phyloP scores from a whole-genome alignment of 30 jellyfish, hydroid and myxozoan species.

The Clytia hemisphaerica region DNA sequence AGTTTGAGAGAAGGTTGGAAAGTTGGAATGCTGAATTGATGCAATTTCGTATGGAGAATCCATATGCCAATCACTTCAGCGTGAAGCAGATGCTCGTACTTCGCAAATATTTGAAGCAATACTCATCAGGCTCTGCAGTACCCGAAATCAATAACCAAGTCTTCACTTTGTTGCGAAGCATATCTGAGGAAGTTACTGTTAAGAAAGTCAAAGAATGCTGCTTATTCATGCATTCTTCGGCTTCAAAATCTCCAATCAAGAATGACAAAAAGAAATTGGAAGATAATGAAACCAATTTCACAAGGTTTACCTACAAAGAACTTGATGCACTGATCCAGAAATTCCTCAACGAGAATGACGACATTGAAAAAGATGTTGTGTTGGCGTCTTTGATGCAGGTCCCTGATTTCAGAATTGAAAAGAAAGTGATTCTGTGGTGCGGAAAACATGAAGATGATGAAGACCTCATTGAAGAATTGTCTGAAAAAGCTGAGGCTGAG shows the following conservation, averaged over 20 bases:
- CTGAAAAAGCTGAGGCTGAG: slow-evolving; percentile 23
- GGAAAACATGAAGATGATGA: not conserved
- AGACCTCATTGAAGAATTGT: slow-evolving; percentile 17
- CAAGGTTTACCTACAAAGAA: not conserved
- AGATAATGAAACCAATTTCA: slow-evolving; percentile 30
- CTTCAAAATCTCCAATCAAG: not conserved
- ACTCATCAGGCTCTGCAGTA: no score
- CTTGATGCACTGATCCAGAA: slow-evolving; percentile 10
- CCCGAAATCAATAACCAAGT: no score
- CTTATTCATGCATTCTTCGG: slow-evolving; percentile 26
- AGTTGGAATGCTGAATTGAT: slow-evolving; percentile 29
- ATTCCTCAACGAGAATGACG: slow-evolving; percentile 4
- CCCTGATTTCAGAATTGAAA: slow-evolving; percentile 2
- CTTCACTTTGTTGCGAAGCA: slow-evolving; percentile 37
- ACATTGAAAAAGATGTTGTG: slow-evolving; percentile 36
- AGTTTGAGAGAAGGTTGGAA: slow-evolving; percentile 16
- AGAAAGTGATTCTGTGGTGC: slow-evolving; percentile 42
- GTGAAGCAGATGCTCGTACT: slow-evolving; percentile 42
- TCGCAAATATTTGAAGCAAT: slow-evolving; percentile 38
- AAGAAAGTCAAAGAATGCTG: slow-evolving; percentile 4
- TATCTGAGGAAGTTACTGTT: slow-evolving; percentile 26
- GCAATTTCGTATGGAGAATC: slow-evolving; percentile 22
- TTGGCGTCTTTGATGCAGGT: slow-evolving; percentile 49
- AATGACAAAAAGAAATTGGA: slow-evolving; percentile 1
- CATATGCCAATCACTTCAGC: slow-evolving; percentile 35